Percentiles rank a stretch among this genome's conserved stretches.
Conservation (phyloP, 2,797 vertebrate genomes). For the Parauchenoglanis punctatus region DNA sequence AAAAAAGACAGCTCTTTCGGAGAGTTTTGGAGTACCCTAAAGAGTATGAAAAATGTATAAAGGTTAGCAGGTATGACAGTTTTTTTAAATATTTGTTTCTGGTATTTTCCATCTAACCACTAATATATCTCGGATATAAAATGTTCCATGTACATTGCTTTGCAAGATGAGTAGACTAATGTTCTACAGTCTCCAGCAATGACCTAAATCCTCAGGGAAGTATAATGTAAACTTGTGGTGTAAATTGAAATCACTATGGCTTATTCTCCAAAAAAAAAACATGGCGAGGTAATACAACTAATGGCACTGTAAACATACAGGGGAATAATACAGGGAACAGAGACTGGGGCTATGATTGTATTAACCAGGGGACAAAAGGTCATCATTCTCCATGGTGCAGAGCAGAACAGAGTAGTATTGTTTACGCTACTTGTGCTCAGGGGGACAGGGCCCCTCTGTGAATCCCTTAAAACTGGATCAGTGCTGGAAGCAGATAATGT, state of each 20-base stretch:
- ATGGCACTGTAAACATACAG: conserved; percentile 21
- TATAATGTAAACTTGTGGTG: background rate
- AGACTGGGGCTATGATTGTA: conserved; percentile 28
- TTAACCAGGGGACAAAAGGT: conserved; percentile 33
- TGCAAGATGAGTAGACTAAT: background rate
- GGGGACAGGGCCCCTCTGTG: conserved; percentile 47
- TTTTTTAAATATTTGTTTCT: background rate
- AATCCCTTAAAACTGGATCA: conserved; percentile 38
- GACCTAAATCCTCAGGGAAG: background rate
- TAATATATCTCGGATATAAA: background rate
- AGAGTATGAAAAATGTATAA: background rate
- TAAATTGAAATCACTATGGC: background rate
- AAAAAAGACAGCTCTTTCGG: background rate
- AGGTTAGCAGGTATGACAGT: background rate
- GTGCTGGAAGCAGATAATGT: conserved; percentile 39
- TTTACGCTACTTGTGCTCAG: conserved; percentile 30
- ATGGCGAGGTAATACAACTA: background rate
- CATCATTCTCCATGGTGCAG: conserved; percentile 31
- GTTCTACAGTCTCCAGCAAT: background rate
- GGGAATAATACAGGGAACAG: conserved; percentile 58
- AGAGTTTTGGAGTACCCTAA: background rate
- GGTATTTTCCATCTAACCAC: background rate
- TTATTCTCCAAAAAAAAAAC: background rate
- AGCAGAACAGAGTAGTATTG: conserved; percentile 52
- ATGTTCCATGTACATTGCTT: background rate